Base-by-base conservation (phyloP, 2,888 invertebrate species). In the Philereme transversata region DNA sequence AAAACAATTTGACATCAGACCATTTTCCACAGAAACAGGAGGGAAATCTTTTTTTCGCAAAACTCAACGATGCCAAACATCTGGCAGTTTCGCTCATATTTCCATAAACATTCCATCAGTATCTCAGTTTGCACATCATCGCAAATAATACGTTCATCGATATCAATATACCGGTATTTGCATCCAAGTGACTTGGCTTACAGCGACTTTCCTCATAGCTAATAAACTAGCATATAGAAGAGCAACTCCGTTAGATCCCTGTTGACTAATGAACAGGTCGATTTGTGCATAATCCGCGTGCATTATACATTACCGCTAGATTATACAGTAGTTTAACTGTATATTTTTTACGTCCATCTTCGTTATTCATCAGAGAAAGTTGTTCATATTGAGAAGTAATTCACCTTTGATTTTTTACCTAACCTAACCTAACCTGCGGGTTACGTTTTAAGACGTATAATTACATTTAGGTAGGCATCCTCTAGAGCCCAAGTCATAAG, bases 131-230 rank as follows among this genome's bases (percentile, higher is more conserved):
- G 34, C 51, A 67, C 68, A 53, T 67, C 65, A 75, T 75, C 74
- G 72, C 71, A 68, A 69, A 73, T 67, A 74, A 74, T 71, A 64
- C 60, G 60, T 63, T 73, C 71, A 78, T 80, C 78, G 75, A 76
- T 79, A 81, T 80, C 83, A 83, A 84, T 87, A 79, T 80, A 84
- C 81, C 81, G 82, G 75, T 76, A 79, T 84, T 82, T 80, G 78
- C 79, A 74, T 79, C 78, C 78, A 79, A 56, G 52, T 59, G 63
- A 56, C 56, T 56, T 56, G 54, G 51, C 57, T 61, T 58, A 45
- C 36, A 44, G 47, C 22, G 51, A 44, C 57, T 57, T 51, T 35
- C 4, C 36, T 5, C 41, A 40, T 36, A 48, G 10, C 4, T 51
- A 45, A 38, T 34, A 49, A 6, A 34, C 0, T 41, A 45, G 10